phyloP scores from a whole-genome alignment of 2,113 vertebrate genomes.

The Mesitornis unicolor region DNA sequence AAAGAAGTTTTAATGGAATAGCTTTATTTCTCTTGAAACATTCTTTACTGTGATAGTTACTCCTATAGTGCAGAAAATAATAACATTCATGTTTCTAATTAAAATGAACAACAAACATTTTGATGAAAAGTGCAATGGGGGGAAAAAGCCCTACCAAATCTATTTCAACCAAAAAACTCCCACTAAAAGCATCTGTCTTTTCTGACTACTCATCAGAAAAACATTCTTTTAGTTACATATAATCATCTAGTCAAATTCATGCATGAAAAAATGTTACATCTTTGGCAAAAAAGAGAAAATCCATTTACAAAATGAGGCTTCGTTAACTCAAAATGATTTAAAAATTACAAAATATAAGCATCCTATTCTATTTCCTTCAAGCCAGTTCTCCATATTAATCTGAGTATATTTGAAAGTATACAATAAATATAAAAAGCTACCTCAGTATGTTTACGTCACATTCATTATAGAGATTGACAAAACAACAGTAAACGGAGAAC shows the following conservation, averaged over 20 bases:
- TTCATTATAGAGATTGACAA: neutral
- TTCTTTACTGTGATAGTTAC: neutral
- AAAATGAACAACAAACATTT: neutral
- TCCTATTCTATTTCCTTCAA: neutral
- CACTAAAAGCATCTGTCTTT: neutral
- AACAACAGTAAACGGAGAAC: neutral
- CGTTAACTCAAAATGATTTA: neutral
- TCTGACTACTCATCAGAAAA: neutral
- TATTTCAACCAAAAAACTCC: neutral
- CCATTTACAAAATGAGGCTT: neutral
- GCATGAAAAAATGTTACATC: neutral
- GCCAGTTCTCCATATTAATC: neutral
- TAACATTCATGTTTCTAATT: neutral
- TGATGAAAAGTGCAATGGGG: neutral
- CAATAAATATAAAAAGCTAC: neutral
- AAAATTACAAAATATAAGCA: neutral
- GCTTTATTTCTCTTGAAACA: neutral
- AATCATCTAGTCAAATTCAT: neutral
- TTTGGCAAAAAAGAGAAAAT: neutral
- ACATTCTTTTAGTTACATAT: neutral
- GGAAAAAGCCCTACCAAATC: neutral
- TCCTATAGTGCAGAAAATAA: neutral
- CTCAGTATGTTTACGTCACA: neutral
- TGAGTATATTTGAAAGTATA: neutral
- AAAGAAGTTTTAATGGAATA: neutral